Conservation (phyloP, 64 coral and sea anemone genomes). For the Catalaphyllia jardinei region DNA sequence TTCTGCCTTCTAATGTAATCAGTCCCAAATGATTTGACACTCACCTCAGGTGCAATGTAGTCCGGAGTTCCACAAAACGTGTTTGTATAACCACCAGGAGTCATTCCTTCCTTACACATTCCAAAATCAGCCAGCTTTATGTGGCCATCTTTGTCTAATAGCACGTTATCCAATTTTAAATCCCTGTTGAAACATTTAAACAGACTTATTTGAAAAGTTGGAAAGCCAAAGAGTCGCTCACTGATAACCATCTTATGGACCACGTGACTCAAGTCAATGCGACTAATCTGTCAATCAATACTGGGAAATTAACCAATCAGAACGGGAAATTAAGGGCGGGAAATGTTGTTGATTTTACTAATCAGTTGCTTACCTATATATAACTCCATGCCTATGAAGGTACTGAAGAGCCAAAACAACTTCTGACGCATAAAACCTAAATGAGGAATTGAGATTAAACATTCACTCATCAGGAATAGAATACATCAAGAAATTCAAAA, state of each 20-base stretch:
- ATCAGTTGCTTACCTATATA: slow-evolving; percentile 79
- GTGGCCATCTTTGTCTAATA: slow-evolving; percentile 87
- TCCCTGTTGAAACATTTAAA: slow-evolving; percentile 56
- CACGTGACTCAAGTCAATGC: no score
- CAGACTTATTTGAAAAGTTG: no score
- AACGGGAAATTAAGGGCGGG: no score
- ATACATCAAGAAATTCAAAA: not conserved
- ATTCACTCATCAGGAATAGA: not conserved
- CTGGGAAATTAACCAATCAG: no score
- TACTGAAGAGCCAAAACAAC: slow-evolving; percentile 86
- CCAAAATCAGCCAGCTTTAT: slow-evolving; percentile 96
- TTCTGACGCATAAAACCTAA: slow-evolving; percentile 96
- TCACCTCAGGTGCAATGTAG: slow-evolving; percentile 99
- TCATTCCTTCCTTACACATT: slow-evolving; percentile 94
- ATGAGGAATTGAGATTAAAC: not conserved
- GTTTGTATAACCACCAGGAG: slow-evolving; percentile 64
- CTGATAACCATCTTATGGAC: no score
- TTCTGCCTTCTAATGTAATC: no score
- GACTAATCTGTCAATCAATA: no score
- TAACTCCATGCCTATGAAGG: slow-evolving; percentile 75
- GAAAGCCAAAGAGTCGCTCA: no score
- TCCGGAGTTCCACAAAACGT: slow-evolving; percentile 98
- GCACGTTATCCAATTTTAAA: slow-evolving; percentile 97
- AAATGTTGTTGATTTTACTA: no score
- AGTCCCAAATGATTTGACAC: no score